Evolutionary conservation across 2,888 invertebrate genomes (phyloP), one percentile per base, ranked within the genome.

Genomic region (Euzetes globulus): DNA sequence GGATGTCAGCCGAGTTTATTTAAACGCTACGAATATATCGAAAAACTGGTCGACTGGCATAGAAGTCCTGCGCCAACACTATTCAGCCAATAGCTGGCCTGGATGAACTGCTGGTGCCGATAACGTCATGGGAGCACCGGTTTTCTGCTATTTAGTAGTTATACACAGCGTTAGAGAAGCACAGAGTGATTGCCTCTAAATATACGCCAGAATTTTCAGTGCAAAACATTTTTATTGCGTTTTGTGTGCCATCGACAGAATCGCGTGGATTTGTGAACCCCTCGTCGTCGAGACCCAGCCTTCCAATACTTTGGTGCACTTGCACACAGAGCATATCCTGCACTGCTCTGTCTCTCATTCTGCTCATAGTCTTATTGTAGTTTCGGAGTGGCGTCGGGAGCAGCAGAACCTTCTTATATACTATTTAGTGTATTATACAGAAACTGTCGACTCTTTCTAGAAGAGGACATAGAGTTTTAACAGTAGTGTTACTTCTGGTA

Each of bases 381-480:
- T 52, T 52, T 6, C 17, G 9, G 52, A 19, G 52, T n/a, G 9
- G 19, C 7, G 41, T n/a, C n/a, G 11, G 41, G 11, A 41, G 41
- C 41, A 41, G 7, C 5, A 11, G 5, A 9, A 41, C 41, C 41
- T 41, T 41, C 41, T 41, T 41, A 41, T 19, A n/a, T n/a, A n/a
- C n/a, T n/a, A n/a, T 52, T 52, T 52, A 52, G 52, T 52, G 52
- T 52, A n/a, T 52, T 11, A 5, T 41, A n/a, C n/a, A n/a, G n/a
- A n/a, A n/a, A n/a, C n/a, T n/a, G n/a, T 41, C 41, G 41, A 41
- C 52, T 17, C 52, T 52, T 19, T 52, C 19, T 52, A 52, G 52
- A 52, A 52, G 52, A 52, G 52, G 52, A 52, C 52, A 52, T 52
- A 52, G 52, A 52, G 52, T 52, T 52, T n/a, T 17, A n/a, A n/a